A percentile compares a stretch with the other conserved stretches of the same genome.
Conservation (phyloP, 2,113 vertebrate genomes). For the Platysternon megacephalum region DNA sequence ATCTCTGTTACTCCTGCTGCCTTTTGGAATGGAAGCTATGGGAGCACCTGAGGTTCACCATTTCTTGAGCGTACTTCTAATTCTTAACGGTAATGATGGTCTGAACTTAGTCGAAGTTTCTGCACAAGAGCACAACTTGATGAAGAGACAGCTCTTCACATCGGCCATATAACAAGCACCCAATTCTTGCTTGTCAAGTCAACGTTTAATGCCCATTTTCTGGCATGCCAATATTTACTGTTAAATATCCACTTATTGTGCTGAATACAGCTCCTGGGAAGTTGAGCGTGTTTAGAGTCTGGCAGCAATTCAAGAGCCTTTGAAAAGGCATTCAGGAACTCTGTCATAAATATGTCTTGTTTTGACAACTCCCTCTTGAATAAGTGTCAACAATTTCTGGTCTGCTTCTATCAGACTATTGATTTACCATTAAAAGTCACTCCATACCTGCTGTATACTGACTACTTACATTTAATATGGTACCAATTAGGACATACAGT, state of each 20-base stretch:
- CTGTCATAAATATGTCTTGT: constrained; percentile 68
- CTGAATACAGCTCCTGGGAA: constrained; percentile 34
- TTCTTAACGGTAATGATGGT: accelerated
- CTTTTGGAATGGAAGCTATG: not conserved
- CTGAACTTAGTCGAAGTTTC: not conserved
- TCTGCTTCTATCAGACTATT: constrained; percentile 21
- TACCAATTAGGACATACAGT: not conserved
- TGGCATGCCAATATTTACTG: constrained; percentile 50
- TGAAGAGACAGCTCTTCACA: not conserved
- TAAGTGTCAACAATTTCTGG: constrained; percentile 49
- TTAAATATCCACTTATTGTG: constrained; percentile 50
- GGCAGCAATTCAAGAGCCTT: constrained; percentile 72
- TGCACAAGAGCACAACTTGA: not conserved
- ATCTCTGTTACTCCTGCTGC: not conserved
- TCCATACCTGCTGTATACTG: accelerated
- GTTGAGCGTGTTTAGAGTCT: constrained; percentile 40
- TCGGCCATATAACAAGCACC: not conserved
- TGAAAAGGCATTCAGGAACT: constrained; percentile 64
- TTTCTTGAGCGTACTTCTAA: not conserved
- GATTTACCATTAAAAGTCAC: not conserved
- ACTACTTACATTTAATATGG: not conserved
- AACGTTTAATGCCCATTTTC: constrained; percentile 40
- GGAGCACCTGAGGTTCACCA: not conserved
- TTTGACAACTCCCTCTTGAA: constrained; percentile 74
- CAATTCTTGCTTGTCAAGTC: not conserved